phyloP scores from a whole-genome alignment of 2,797 vertebrate genomes.

The Pampus argenteus region DNA sequence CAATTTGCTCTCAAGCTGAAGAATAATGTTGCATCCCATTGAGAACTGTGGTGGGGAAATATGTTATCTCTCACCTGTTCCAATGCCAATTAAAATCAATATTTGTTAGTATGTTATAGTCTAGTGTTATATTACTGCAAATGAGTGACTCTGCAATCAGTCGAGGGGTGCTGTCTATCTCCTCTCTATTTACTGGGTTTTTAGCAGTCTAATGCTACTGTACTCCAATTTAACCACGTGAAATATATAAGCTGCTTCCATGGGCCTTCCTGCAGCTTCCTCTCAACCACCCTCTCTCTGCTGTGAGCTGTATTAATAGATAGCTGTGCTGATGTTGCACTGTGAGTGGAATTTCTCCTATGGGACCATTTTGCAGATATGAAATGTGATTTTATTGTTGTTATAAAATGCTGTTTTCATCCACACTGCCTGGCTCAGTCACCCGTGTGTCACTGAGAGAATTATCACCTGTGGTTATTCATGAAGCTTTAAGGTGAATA shows the following conservation, averaged over 20 bases:
- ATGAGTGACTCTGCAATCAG: constrained; percentile 1
- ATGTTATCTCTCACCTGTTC: constrained; percentile 45
- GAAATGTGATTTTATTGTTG: constrained; percentile 5
- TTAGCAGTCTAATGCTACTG: constrained; percentile 20
- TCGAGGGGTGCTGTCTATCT: background rate
- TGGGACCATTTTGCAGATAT: constrained; percentile 10
- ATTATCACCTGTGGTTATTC: constrained; percentile 27
- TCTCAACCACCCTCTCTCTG: constrained; percentile 3
- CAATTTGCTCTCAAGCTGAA: constrained; percentile 16
- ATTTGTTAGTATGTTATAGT: constrained; percentile 10
- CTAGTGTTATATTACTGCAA: background rate
- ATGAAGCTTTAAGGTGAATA: constrained; percentile 47
- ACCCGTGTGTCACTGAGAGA: background rate
- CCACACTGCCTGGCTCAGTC: background rate
- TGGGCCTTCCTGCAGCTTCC: constrained; percentile 14
- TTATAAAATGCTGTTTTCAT: background rate
- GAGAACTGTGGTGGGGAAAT: constrained; percentile 11
- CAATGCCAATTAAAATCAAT: constrained; percentile 15
- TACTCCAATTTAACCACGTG: constrained; percentile 36
- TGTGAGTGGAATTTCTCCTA: constrained; percentile 9
- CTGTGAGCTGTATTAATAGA: constrained; percentile 49
- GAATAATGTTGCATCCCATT: constrained; percentile 9
- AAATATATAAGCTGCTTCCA: constrained; percentile 50
- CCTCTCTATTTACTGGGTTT: constrained; percentile 32
- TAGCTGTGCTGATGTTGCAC: constrained; percentile 13